A percentile compares a stretch with the other conserved stretches of the same genome.
Conservation (phyloP, 53 echinoderm and acorn worm genomes). For the Temnopleurus reevesii region DNA sequence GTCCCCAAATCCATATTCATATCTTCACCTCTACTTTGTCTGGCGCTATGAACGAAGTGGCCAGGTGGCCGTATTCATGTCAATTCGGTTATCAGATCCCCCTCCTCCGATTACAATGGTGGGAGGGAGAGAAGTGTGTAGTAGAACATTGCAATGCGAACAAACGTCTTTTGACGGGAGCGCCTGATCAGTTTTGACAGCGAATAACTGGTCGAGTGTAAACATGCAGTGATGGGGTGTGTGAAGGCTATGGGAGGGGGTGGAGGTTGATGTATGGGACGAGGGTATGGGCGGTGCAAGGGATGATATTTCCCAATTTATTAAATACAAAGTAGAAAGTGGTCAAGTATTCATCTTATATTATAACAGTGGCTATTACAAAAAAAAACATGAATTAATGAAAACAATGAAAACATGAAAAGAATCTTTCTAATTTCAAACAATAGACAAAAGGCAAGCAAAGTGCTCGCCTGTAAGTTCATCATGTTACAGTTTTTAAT, state of each 20-base stretch:
- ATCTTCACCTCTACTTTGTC: no score
- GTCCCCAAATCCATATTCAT: no score
- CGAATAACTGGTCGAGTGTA: slow-evolving; percentile 19
- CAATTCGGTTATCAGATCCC: slow-evolving; percentile 1
- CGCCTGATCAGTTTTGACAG: not conserved
- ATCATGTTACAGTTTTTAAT: not conserved
- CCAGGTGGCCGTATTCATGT: slow-evolving; percentile 25
- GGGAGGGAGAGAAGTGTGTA: not conserved
- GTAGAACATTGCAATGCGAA: not conserved
- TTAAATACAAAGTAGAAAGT: no score
- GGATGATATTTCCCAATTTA: no score
- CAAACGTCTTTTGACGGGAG: not conserved
- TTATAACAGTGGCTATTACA: no score
- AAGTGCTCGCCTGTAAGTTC: not conserved
- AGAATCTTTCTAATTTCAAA: no score
- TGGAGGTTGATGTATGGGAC: no score
- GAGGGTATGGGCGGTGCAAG: no score
- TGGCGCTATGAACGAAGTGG: slow-evolving; percentile 4
- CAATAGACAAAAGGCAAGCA: not conserved
- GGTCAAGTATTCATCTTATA: no score
- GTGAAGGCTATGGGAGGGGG: no score
- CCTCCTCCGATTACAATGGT: slow-evolving; percentile 22
- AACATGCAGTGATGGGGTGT: no score
- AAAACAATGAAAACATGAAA: not conserved
- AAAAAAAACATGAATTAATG: no score